These are phyloP conservation scores for Notarius lentiginosus DNA, from an alignment of 2,113 vertebrate genomes.

Conservation along the genomic window DNA sequence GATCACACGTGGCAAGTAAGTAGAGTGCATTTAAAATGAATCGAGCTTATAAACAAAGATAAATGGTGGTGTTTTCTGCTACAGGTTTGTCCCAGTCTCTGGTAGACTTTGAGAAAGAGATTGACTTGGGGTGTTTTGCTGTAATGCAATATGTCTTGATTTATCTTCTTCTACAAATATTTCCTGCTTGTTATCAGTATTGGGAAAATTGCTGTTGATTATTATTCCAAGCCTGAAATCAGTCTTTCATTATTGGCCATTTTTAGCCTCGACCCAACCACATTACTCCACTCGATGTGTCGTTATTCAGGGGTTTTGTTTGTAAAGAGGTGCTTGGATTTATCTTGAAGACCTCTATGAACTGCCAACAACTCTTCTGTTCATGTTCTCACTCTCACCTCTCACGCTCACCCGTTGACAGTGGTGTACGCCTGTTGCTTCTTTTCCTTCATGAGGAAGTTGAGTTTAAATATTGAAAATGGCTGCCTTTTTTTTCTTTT, in stretches of 20 bases:
- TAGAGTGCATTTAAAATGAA: neutral
- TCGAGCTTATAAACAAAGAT: neutral
- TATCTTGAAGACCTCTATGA: constrained; percentile 34
- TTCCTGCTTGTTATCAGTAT: neutral
- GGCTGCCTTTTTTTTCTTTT: neutral
- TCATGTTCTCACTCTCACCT: neutral
- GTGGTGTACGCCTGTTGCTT: neutral
- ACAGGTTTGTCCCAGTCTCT: neutral
- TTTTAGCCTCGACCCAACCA: neutral
- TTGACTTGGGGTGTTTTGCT: neutral
- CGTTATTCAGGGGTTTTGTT: constrained; percentile 10
- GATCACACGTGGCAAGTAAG: no score
- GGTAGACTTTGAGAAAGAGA: no score
- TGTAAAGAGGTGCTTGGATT: constrained; percentile 35
- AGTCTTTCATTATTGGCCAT: neutral
- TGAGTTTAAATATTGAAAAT: constrained; percentile 2
- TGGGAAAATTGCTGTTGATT: neutral
- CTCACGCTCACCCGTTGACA: neutral
- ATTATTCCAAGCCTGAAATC: neutral
- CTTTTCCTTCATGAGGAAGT: neutral
- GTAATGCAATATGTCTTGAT: neutral
- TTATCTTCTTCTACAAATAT: neutral
- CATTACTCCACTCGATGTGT: neutral
- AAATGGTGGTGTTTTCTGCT: neutral
- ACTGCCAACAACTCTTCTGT: neutral